These are phyloP conservation scores for Scaptomyza tumidula DNA, from an alignment of 2,888 invertebrate species.

Conservation along the genomic window DNA sequence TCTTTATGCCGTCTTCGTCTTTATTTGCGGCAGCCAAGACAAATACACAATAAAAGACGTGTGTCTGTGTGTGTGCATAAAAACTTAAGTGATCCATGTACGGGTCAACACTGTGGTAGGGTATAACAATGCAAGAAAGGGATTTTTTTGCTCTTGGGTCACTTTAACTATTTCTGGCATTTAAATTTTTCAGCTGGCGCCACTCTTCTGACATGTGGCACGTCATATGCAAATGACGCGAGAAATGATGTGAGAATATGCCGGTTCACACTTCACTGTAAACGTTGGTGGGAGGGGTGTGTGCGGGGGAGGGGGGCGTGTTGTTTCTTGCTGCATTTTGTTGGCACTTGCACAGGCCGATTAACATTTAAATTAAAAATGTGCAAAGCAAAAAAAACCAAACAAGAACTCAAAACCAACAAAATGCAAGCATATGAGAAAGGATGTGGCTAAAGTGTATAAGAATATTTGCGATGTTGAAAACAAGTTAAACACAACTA, in stretches of 20 bases:
- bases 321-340: slow-evolving; percentile 5
- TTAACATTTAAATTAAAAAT: slow-evolving; percentile 75
- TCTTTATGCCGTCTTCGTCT: slow-evolving; percentile 68
- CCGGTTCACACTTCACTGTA: slow-evolving; percentile 42
- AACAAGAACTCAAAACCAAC: slow-evolving; percentile 4
- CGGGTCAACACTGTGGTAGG: slow-evolving; percentile 26
- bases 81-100: slow-evolving; percentile 70
- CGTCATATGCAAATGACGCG: slow-evolving; percentile 63
- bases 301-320: neutral
- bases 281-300: neutral
- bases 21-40: slow-evolving; percentile 76
- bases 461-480: neutral
- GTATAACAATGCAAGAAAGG: neutral
- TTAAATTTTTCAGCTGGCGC: slow-evolving; percentile 58
- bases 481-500: too few species aligned
- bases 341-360: slow-evolving; percentile 48
- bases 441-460: neutral
- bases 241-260: slow-evolving; percentile 68
- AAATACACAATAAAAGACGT: slow-evolving; percentile 74
- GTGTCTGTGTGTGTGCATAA: slow-evolving; percentile 44
- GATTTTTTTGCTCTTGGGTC: slow-evolving; percentile 13
- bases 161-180: slow-evolving; percentile 63
- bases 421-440: slow-evolving; percentile 8
- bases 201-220: slow-evolving; percentile 29
- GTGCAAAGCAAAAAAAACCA: slow-evolving; percentile 24